Conservation (phyloP, 2,888 invertebrate species). For the Mystacides longicornis region DNA sequence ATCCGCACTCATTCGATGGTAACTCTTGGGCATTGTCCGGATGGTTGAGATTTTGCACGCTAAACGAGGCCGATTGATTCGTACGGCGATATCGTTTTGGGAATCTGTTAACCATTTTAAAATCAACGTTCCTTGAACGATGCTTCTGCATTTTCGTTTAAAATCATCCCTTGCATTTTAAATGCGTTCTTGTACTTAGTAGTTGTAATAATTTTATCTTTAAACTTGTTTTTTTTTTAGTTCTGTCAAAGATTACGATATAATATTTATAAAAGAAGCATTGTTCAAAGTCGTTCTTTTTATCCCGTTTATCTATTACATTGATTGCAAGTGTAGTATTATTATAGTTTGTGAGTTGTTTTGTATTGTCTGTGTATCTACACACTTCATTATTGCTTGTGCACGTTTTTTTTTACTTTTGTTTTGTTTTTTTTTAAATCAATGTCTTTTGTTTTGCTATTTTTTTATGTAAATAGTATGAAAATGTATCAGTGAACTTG, state of each 20-base stretch:
- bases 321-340: too few species aligned
- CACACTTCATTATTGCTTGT: neutral
- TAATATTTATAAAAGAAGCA: too few species aligned
- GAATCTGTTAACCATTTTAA: neutral
- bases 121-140: neutral
- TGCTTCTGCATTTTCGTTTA: too few species aligned
- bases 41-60: neutral
- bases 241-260: too few species aligned
- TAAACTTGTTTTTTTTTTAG: too few species aligned
- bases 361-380: neutral
- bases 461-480: neutral
- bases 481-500: too few species aligned
- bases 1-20: neutral
- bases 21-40: slow-evolving; percentile 1
- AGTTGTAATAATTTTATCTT: too few species aligned
- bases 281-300: neutral
- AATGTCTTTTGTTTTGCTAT: neutral
- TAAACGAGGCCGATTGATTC: neutral
- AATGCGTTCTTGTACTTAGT: too few species aligned
- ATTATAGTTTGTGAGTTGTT: neutral
- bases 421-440: neutral
- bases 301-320: neutral
- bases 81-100: neutral
- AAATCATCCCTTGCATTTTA: too few species aligned
- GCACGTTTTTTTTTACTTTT: neutral